These are phyloP conservation scores for Caenorhabditis brenneri DNA, from an alignment of 1,140 invertebrate species.

Conservation along the genomic window DNA sequence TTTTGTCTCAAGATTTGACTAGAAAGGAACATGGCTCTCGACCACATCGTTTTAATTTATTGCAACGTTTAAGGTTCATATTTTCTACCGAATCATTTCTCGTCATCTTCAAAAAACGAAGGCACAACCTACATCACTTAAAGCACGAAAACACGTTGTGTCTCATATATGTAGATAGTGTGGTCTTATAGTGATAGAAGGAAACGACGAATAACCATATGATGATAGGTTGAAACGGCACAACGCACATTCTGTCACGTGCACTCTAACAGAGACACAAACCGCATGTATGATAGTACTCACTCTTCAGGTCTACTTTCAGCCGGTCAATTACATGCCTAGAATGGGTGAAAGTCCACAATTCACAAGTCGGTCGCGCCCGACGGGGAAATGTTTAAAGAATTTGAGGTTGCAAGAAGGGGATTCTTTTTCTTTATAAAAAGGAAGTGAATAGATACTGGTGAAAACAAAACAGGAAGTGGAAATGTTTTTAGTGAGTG, in stretches of 20 bases:
- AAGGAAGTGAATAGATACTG: not conserved
- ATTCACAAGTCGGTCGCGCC: not conserved
- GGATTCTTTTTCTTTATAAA: not conserved
- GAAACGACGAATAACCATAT: not conserved
- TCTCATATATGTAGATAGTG: not conserved
- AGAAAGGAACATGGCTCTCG: no score
- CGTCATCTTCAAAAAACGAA: not conserved
- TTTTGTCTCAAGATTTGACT: no score
- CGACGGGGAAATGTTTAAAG: not conserved
- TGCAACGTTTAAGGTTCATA: no score
- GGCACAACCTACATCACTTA: not conserved
- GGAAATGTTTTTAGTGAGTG: not conserved
- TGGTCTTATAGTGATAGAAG: constrained; percentile 4
- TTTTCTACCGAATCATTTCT: not conserved
- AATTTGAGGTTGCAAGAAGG: not conserved
- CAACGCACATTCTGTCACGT: constrained; percentile 35
- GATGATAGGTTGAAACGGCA: not conserved
- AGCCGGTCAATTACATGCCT: constrained; percentile 15
- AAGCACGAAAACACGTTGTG: not conserved
- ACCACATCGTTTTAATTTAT: no score
- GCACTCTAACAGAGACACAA: not conserved
- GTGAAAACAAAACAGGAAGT: not conserved
- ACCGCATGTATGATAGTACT: not conserved
- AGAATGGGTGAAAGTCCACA: constrained; percentile 1
- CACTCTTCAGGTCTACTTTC: not conserved